Base-by-base conservation (phyloP, 1,140 invertebrate species). In the Drosophila albomicans region DNA sequence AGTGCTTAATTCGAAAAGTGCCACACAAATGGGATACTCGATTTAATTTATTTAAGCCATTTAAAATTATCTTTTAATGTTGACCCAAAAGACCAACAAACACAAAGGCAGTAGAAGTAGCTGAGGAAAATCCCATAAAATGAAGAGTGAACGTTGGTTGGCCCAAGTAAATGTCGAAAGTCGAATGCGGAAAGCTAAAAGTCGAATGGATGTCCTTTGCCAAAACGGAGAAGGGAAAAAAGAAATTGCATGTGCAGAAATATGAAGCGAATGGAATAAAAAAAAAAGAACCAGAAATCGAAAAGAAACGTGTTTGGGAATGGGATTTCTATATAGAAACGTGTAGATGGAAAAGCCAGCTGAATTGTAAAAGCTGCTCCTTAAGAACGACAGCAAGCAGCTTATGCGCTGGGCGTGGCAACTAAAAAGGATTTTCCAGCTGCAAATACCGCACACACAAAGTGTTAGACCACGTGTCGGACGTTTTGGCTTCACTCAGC, bases 391-490 rank as follows among this genome's bases (percentile, higher is more conserved):
- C 59, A 68, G 69, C 54, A 66, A 70, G 77, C 74, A 79, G 68
- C 66, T 73, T 77, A 76, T 76, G 56, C 38, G 61, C 57, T 28
- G 61, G 81, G 81, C 77, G 64, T 84, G 77, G 84, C 68, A 54
- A 56, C 58, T 69, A 43, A 78, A 89, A 65, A 77, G 85, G 85
- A 88, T 81, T 88, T 82, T 62, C 51, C 51, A 73, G 66, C 64
- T 66, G 82, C 81, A 62, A 76, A 76, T 63, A 58, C 78, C 78
- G 69, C 67, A 74, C 48, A 72, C 67, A 74, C 48, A 75, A 79
- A 75, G 69, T 66, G 73, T 75, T 63, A 80, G 79, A 88, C 82
- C 82, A 87, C 84, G 84, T 87, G 84, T 88, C 78, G 73, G 78
- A 86, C 76, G 63, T 63, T 25, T 79, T 64, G 52, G 49, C 57